Conservation (phyloP, 2,888 invertebrate species). For the Leptopilina myrica region DNA sequence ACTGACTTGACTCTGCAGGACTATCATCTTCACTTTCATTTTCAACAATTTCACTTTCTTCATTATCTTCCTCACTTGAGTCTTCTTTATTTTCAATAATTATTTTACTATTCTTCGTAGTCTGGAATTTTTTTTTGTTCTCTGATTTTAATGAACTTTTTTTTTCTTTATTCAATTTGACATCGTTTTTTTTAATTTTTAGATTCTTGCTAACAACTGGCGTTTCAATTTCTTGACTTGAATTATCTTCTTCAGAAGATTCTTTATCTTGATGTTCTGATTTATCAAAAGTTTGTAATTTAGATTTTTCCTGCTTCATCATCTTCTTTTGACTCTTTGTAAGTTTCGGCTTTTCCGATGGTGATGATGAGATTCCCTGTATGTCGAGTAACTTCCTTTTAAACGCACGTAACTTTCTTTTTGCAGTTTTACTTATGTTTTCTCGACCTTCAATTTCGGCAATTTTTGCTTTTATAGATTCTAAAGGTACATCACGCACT, state of each 20-base stretch:
- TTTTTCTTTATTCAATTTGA: neutral
- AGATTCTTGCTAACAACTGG: no score
- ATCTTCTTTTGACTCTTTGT: constrained; percentile 19
- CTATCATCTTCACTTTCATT: constrained; percentile 29
- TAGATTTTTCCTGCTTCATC: neutral
- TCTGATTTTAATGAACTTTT: neutral
- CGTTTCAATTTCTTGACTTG: neutral
- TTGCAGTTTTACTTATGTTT: constrained; percentile 62
- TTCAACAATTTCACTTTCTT: constrained; percentile 37
- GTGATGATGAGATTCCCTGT: constrained; percentile 36
- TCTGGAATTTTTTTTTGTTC: neutral
- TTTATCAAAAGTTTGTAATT: neutral
- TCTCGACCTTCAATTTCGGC: constrained; percentile 57
- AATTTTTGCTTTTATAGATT: constrained; percentile 59
- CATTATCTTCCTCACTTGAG: neutral
- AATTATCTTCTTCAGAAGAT: neutral
- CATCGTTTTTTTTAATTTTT: no score
- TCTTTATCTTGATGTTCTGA: constrained; percentile 27
- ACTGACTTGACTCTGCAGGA: constrained; percentile 5
- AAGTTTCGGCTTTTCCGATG: neutral
- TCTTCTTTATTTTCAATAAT: neutral
- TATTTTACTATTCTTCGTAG: neutral
- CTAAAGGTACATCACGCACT: constrained; percentile 24
- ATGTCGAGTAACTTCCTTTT: constrained; percentile 58
- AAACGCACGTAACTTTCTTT: constrained; percentile 57